Evolutionary conservation across 2,888 invertebrate species (phyloP).

Genomic region (Entomobrya multifasciata): DNA sequence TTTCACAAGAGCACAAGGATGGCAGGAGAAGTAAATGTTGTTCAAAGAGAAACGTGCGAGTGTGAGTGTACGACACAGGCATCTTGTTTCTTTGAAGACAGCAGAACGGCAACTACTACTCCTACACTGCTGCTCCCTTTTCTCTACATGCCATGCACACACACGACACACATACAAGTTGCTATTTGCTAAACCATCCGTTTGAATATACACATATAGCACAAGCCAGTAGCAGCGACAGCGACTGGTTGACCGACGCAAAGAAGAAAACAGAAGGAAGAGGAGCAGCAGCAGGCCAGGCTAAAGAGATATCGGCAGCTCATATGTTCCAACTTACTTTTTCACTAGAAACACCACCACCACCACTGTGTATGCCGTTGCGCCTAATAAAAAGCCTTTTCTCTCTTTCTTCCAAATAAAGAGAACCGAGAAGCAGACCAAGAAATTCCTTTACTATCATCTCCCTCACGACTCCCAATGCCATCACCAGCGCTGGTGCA

Average conservation of each 20-base stretch:
- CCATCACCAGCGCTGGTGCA: neutral
- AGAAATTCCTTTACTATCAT: neutral
- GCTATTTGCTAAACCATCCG: neutral
- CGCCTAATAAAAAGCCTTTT: conserved; percentile 7
- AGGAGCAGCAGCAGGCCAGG: neutral
- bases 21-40: neutral
- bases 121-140: conserved; percentile 32
- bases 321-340: conserved; percentile 6
- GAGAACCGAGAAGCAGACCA: neutral
- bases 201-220: neutral
- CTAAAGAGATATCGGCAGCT: neutral
- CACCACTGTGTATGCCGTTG: neutral
- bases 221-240: neutral
- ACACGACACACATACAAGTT: neutral
- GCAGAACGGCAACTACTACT: conserved; percentile 26
- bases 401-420: neutral
- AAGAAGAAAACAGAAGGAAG: conserved; percentile 19
- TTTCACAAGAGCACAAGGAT: neutral
- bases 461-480: conserved; percentile 17
- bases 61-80: neutral
- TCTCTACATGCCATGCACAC: neutral
- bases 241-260: conserved; percentile 49
- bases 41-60: neutral
- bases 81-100: conserved; percentile 37
- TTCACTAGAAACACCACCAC: neutral